Conservation (phyloP, 2,113 vertebrate genomes). For the Buteo buteo region DNA sequence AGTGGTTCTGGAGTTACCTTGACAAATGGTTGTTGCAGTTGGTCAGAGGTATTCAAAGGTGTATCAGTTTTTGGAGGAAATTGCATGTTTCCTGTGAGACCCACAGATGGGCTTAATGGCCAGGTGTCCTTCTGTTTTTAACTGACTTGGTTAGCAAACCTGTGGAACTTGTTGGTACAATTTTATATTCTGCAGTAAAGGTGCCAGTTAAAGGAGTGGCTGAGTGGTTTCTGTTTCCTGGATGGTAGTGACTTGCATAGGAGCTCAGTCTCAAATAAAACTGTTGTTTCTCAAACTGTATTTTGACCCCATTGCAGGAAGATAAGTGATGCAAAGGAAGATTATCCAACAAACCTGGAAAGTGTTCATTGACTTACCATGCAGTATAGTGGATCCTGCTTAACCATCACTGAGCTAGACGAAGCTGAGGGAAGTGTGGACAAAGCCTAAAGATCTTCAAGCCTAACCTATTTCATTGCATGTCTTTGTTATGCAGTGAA, state of each 20-base stretch:
- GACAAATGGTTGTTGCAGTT: background rate
- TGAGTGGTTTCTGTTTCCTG: background rate
- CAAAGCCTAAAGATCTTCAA: background rate
- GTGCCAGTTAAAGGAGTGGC: background rate
- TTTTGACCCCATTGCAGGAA: background rate
- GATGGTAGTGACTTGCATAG: background rate
- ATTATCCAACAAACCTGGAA: background rate
- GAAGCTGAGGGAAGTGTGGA: background rate
- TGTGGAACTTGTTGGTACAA: background rate
- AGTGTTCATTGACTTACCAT: fast-evolving
- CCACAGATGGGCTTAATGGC: background rate
- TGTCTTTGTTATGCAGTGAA: background rate
- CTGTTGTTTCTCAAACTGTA: background rate
- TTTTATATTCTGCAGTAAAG: background rate
- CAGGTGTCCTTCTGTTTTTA: background rate
- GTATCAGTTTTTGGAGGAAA: background rate
- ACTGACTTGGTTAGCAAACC: background rate
- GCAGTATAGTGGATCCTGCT: background rate
- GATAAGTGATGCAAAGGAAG: background rate
- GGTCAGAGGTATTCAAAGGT: background rate
- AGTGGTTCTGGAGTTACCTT: background rate
- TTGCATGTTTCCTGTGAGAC: background rate
- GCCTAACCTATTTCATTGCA: background rate
- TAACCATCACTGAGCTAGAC: background rate
- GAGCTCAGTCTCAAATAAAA: background rate